A percentile compares a stretch with the other conserved stretches of the same genome.
phyloP scores from a whole-genome alignment of 1,140 invertebrate genomes.

The Calephelis nemesis region DNA sequence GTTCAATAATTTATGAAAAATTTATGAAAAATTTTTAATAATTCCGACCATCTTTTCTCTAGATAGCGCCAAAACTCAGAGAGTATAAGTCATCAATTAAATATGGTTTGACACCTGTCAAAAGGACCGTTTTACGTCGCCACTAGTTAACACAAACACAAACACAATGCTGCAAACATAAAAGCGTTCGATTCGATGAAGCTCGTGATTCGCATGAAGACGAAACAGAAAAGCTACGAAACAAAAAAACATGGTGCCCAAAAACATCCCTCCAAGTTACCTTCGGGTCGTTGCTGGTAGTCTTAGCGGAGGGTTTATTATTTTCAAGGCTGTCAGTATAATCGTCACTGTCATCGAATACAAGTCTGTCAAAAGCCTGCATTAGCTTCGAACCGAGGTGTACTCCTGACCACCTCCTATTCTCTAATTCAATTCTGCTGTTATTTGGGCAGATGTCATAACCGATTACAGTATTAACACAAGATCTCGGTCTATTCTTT shows the following conservation, averaged over 20 bases:
- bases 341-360: constrained; percentile 85
- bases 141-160: constrained; percentile 9
- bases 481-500: constrained; percentile 84
- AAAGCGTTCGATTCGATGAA: constrained; percentile 38
- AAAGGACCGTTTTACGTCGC: constrained; percentile 9
- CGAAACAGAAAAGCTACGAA: constrained; percentile 43
- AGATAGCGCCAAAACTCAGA: too few relatives aligned
- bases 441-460: constrained; percentile 73
- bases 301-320: constrained; percentile 64
- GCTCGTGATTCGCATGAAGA: constrained; percentile 28
- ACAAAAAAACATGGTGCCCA: constrained; percentile 46
- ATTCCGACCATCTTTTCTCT: too few relatives aligned
- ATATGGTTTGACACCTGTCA: background rate
- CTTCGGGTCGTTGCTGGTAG: constrained; percentile 60
- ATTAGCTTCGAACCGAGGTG: constrained; percentile 85
- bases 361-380: constrained; percentile 85
- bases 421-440: constrained; percentile 80
- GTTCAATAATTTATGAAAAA: background rate
- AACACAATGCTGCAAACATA: constrained; percentile 32
- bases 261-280: constrained; percentile 53
- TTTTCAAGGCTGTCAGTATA: constrained; percentile 87
- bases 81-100: too few relatives aligned
- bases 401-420: constrained; percentile 87
- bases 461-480: constrained; percentile 79
- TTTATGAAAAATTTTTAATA: too few relatives aligned